Conservation (phyloP, 2,797 vertebrate genomes). For the Sebastes kiyomatsui region DNA sequence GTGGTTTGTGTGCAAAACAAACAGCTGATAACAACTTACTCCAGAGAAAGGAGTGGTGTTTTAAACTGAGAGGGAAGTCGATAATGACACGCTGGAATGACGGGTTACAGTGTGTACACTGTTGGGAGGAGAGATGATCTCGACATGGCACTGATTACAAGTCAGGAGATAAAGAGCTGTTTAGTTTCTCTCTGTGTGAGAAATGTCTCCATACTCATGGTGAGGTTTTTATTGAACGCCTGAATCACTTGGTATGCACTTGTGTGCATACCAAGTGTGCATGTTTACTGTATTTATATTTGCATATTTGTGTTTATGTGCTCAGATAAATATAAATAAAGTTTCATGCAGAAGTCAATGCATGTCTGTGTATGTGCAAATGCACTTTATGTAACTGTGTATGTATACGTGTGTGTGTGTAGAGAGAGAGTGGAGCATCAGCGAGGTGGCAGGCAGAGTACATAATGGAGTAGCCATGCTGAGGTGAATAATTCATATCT, state of each 20-base stretch:
- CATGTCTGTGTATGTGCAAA: constrained; percentile 14
- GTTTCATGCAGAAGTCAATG: constrained; percentile 19
- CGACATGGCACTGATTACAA: constrained; percentile 55
- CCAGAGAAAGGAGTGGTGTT: constrained; percentile 58
- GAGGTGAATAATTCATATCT: constrained; percentile 79
- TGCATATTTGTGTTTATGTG: constrained; percentile 45
- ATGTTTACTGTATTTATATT: constrained; percentile 38
- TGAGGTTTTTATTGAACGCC: constrained; percentile 22
- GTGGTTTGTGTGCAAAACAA: constrained; percentile 67
- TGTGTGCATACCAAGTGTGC: constrained; percentile 21
- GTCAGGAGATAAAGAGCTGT: constrained; percentile 54
- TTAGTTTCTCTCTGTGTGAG: constrained; percentile 13
- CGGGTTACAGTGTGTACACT: constrained; percentile 57
- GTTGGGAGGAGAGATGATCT: constrained; percentile 48
- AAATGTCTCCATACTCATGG: constrained; percentile 1
- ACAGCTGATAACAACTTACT: constrained; percentile 64
- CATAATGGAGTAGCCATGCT: constrained; percentile 74
- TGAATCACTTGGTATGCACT: constrained; percentile 26
- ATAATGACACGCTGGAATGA: constrained; percentile 66
- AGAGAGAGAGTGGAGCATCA: constrained; percentile 24
- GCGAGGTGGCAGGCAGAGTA: constrained; percentile 58
- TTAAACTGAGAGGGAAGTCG: constrained; percentile 55
- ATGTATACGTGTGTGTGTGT: not conserved
- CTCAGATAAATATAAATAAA: constrained; percentile 37
- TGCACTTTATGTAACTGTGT: constrained; percentile 12